These are phyloP conservation scores for Ephydatia muelleri DNA, from an alignment of 37 sponge, comb jelly and placozoan genomes.

Conservation along the genomic window DNA sequence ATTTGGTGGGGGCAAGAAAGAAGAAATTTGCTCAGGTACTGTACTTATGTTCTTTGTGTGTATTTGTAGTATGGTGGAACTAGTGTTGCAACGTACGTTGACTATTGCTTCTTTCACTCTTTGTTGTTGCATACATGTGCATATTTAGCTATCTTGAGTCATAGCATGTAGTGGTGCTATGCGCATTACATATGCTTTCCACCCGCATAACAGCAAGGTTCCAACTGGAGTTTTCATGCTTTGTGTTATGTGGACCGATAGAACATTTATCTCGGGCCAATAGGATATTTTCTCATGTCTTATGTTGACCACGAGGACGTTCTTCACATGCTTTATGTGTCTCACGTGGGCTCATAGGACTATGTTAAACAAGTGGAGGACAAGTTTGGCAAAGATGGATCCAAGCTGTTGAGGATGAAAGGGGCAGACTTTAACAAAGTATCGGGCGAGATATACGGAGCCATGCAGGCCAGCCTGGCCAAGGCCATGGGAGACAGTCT, in stretches of 20 bases:
- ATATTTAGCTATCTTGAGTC: too few species aligned
- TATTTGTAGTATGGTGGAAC: background rate
- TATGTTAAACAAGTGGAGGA: slow-evolving; percentile 59
- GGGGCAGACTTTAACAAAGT: slow-evolving; percentile 12
- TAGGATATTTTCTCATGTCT: background rate
- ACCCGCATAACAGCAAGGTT: too few species aligned
- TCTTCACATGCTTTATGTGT: too few species aligned
- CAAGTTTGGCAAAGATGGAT: slow-evolving; percentile 85
- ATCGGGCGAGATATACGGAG: slow-evolving; percentile 11
- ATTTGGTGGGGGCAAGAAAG: slow-evolving; percentile 42
- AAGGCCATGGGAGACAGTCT: slow-evolving; percentile 43
- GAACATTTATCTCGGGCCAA: background rate
- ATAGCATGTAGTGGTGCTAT: too few species aligned
- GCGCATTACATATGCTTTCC: too few species aligned
- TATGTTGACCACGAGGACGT: background rate
- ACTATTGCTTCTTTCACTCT: too few species aligned
- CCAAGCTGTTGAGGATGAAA: slow-evolving; percentile 71
- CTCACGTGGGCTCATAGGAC: slow-evolving; percentile 17
- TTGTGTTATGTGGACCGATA: background rate
- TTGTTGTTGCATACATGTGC: too few species aligned
- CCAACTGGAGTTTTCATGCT: too few species aligned
- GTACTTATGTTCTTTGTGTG: background rate
- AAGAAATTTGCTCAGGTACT: slow-evolving; percentile 72
- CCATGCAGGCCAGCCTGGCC: slow-evolving; percentile 48
- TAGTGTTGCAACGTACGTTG: too few species aligned